phyloP scores from a whole-genome alignment of 2,113 vertebrate genomes.

The Limanda limanda region DNA sequence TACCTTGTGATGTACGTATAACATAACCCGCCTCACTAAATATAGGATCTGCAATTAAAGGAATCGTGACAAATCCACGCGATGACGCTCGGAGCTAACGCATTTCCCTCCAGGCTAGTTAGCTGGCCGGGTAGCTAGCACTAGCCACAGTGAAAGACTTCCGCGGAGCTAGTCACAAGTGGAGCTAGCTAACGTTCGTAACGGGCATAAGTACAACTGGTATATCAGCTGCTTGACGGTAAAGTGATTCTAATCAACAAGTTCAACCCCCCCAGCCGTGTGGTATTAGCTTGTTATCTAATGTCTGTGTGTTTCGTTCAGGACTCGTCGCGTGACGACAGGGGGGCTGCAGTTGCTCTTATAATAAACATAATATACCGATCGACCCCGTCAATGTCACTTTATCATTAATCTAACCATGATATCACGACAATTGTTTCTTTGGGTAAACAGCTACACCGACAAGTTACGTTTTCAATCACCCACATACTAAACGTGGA shows the following conservation, averaged over 20 bases:
- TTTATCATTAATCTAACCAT: too few species aligned
- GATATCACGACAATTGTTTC: too few species aligned
- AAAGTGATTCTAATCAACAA: too few species aligned
- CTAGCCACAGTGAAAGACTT: background rate
- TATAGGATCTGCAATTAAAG: accelerated
- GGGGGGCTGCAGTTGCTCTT: too few species aligned
- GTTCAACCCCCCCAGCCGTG: background rate
- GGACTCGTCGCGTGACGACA: too few species aligned
- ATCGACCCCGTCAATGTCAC: too few species aligned
- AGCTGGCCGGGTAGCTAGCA: conserved; percentile 14
- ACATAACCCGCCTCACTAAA: background rate
- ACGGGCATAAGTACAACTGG: background rate
- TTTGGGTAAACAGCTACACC: background rate
- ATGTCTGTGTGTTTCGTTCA: too few species aligned
- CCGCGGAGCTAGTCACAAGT: background rate
- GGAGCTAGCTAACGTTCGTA: background rate
- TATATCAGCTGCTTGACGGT: too few species aligned
- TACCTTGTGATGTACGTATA: accelerated
- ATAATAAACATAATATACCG: too few species aligned
- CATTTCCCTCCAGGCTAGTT: conserved; percentile 17
- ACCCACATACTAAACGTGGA: too few species aligned
- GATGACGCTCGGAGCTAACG: conserved; percentile 23
- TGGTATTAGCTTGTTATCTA: too few species aligned
- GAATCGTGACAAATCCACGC: background rate
- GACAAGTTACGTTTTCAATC: background rate